phyloP scores from a whole-genome alignment of 2,888 invertebrate species.

The Dryocosmus kuriphilus region DNA sequence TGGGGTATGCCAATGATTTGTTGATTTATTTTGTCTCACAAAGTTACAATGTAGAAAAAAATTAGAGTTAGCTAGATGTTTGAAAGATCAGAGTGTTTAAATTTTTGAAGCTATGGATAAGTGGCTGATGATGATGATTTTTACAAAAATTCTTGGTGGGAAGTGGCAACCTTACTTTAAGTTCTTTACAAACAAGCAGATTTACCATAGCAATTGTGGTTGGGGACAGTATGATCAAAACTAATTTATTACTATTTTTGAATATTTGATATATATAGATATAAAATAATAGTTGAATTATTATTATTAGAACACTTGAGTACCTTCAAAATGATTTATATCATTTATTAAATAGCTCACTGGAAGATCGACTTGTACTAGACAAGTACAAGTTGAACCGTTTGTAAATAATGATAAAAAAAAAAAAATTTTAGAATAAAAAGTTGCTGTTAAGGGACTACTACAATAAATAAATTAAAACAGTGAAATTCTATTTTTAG shows the following conservation, averaged over 20 bases:
- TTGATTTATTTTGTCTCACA: background rate
- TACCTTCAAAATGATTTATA: constrained; percentile 4
- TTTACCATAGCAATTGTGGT: background rate
- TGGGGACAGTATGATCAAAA: background rate
- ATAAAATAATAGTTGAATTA: background rate
- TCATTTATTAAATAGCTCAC: constrained; percentile 8
- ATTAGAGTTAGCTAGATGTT: background rate
- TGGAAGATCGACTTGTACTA: background rate
- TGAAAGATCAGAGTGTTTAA: background rate
- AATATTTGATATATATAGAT: background rate
- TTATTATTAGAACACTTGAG: background rate
- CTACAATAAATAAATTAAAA: too few species aligned
- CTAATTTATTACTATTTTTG: background rate
- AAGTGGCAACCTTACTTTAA: background rate
- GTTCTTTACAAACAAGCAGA: background rate
- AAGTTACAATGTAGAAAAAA: background rate
- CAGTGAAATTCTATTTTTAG: too few species aligned
- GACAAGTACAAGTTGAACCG: constrained; percentile 6
- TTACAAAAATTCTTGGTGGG: too few species aligned
- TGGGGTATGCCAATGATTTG: background rate
- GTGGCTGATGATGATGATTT: background rate
- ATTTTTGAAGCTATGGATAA: background rate
- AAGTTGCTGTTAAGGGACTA: too few species aligned
- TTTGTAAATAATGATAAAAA: too few species aligned
- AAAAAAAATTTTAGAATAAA: too few species aligned